A percentile compares a stretch with the other conserved stretches of the same genome.
Conservation (phyloP, 2,113 vertebrate genomes). For the Catharus fuscescens region DNA sequence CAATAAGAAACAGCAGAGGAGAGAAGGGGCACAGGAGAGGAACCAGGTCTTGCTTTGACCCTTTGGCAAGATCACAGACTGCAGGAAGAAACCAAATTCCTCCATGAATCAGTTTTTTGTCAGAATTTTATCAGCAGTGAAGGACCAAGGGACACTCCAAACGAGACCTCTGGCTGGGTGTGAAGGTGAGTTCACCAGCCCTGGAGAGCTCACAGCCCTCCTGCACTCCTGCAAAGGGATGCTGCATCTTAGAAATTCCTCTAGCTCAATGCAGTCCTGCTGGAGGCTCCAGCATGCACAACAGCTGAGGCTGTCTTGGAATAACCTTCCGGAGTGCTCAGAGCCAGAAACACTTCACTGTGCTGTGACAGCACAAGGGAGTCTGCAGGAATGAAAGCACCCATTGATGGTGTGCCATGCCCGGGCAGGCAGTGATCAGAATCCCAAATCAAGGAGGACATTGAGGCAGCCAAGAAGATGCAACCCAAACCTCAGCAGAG, state of each 20-base stretch:
- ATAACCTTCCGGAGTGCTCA: constrained; percentile 28
- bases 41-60: neutral
- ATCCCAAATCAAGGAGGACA: constrained; percentile 20
- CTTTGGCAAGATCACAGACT: neutral
- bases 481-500: neutral
- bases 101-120: neutral
- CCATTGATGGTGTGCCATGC: constrained; percentile 19
- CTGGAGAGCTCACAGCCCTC: neutral
- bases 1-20: neutral
- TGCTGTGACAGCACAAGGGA: neutral
- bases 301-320: neutral
- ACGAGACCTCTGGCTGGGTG: neutral
- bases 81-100: neutral
- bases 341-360: constrained; percentile 18
- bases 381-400: neutral
- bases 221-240: neutral
- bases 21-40: neutral
- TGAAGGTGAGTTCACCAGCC: neutral
- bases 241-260: neutral
- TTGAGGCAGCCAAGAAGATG: neutral
- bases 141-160: neutral
- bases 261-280: neutral
- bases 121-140: neutral
- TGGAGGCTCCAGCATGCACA: neutral
- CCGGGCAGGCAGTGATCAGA: neutral